These are phyloP conservation scores for Erinaceus europaeus DNA, from an alignment of 2,113 vertebrate species.

Conservation along the genomic window DNA sequence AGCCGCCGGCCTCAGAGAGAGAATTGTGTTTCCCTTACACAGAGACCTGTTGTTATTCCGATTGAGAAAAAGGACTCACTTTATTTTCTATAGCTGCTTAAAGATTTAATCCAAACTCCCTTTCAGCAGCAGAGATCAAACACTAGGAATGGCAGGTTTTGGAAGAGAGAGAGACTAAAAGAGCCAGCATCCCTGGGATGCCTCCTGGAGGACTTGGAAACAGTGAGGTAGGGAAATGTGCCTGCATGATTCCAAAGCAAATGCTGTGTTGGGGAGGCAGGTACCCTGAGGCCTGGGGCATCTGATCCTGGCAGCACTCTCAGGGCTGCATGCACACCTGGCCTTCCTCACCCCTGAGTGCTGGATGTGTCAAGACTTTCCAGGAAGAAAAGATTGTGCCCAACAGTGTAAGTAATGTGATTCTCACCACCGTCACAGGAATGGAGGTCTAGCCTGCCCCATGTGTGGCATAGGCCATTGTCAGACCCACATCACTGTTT, in stretches of 20 bases:
- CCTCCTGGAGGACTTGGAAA: neutral
- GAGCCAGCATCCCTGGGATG: neutral
- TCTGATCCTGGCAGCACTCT: too few relatives aligned
- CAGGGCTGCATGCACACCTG: too few relatives aligned
- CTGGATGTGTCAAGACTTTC: too few relatives aligned
- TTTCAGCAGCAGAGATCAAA: slow-evolving; percentile 35
- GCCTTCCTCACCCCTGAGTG: too few relatives aligned
- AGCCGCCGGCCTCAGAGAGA: slow-evolving; percentile 61
- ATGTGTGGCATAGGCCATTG: too few relatives aligned
- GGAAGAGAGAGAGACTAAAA: neutral
- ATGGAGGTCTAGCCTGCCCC: too few relatives aligned
- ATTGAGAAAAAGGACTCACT: slow-evolving; percentile 24
- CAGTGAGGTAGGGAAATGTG: neutral
- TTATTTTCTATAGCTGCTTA: slow-evolving; percentile 65
- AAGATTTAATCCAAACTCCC: slow-evolving; percentile 61
- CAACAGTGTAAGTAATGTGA: too few relatives aligned
- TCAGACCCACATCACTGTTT: too few relatives aligned
- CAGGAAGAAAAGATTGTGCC: too few relatives aligned
- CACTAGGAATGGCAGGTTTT: neutral
- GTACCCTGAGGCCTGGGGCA: too few relatives aligned
- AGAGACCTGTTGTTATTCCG: slow-evolving; percentile 37
- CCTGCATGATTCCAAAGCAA: neutral
- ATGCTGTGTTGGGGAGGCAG: neutral
- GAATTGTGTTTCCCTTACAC: slow-evolving; percentile 53
- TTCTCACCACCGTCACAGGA: too few relatives aligned